phyloP scores from a whole-genome alignment of 2,888 invertebrate species.

The Crocallis elinguaria region DNA sequence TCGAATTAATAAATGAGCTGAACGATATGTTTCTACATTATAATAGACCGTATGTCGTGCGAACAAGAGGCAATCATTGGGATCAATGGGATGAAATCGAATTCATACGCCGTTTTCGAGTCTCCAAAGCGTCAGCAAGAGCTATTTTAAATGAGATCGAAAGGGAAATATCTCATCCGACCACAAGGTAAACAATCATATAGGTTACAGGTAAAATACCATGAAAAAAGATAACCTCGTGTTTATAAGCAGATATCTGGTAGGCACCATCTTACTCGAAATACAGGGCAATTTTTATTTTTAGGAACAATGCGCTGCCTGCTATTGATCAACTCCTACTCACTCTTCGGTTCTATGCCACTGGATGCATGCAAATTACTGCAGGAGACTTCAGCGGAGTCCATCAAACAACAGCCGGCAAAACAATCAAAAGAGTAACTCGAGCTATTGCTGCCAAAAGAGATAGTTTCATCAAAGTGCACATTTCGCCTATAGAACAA shows the following conservation, averaged over 20 bases:
- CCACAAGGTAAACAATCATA: neutral
- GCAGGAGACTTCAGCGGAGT: neutral
- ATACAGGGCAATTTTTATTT: neutral
- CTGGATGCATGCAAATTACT: conserved; percentile 1
- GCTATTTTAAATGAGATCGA: neutral
- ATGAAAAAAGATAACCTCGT: neutral
- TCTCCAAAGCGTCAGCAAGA: neutral
- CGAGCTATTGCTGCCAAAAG: neutral
- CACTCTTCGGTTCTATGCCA: neutral
- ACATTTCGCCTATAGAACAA: neutral
- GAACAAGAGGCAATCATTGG: neutral
- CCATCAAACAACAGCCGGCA: neutral
- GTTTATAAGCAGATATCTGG: neutral
- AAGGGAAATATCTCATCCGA: neutral
- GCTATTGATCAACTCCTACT: neutral
- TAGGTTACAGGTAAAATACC: no score
- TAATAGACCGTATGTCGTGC: no score
- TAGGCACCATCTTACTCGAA: neutral
- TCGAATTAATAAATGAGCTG: no score
- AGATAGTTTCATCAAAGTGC: neutral
- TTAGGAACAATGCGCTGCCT: neutral
- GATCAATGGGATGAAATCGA: neutral
- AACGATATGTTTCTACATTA: no score
- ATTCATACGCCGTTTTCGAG: neutral
- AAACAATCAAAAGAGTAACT: neutral